Evolutionary conservation across 1,140 invertebrate genomes (phyloP).

Genomic region (Drosophila rufa): DNA sequence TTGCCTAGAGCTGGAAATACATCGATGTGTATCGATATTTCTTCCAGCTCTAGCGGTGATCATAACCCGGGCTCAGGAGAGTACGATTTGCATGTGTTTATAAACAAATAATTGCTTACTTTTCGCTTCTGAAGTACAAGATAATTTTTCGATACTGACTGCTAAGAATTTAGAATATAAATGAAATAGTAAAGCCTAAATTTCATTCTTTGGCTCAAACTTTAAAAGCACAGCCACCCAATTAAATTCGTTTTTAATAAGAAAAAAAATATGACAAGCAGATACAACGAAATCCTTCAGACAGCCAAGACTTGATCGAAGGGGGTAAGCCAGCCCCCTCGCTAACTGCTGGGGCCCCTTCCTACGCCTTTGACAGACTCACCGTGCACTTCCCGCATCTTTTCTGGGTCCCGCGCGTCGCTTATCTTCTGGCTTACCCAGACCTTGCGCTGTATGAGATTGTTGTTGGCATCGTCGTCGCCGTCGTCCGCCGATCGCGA

Average conservation of each 20-base stretch:
- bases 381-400: slow-evolving; percentile 75
- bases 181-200: neutral
- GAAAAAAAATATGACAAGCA: too few species aligned
- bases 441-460: slow-evolving; percentile 60
- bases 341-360: neutral
- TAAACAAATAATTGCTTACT: neutral
- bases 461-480: slow-evolving; percentile 61
- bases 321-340: too few species aligned
- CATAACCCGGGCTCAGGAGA: too few species aligned
- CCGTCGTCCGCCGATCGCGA: slow-evolving; percentile 56
- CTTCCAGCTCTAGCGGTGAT: too few species aligned
- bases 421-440: slow-evolving; percentile 64
- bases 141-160: neutral
- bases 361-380: slow-evolving; percentile 2
- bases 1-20: neutral
- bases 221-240: neutral
- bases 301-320: too few species aligned
- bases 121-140: neutral
- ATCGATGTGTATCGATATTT: neutral
- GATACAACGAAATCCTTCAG: too few species aligned
- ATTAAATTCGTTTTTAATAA: too few species aligned
- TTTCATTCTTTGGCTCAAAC: neutral
- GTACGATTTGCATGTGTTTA: too few species aligned
- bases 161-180: neutral
- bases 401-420: slow-evolving; percentile 52